These are phyloP conservation scores for Pseudomugil tenellus DNA, from an alignment of 2,797 vertebrate species.

Conservation along the genomic window DNA sequence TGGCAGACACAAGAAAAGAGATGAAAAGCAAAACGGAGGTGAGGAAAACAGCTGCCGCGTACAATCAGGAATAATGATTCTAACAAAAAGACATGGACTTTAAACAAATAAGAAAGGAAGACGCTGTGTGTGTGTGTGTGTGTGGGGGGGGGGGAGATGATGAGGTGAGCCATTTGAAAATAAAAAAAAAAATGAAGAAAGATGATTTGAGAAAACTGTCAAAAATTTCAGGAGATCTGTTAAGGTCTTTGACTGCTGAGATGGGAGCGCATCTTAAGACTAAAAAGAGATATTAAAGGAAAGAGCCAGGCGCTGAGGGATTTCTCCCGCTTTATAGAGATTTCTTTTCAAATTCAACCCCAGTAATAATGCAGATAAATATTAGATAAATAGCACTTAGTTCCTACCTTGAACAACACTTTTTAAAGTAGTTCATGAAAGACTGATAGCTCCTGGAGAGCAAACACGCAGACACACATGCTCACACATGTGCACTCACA, in stretches of 20 bases:
- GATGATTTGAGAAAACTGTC: slow-evolving; percentile 73
- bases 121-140: not conserved
- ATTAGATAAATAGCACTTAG: slow-evolving; percentile 85
- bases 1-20: slow-evolving; percentile 65
- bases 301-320: slow-evolving; percentile 73
- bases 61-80: slow-evolving; percentile 58
- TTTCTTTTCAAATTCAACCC: slow-evolving; percentile 78
- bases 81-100: slow-evolving; percentile 41
- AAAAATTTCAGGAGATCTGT: slow-evolving; percentile 74
- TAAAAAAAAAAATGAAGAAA: slow-evolving; percentile 30
- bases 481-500: slow-evolving; percentile 6
- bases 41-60: slow-evolving; percentile 55
- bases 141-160: slow-evolving; percentile 34
- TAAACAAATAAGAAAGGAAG: slow-evolving; percentile 52
- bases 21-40: slow-evolving; percentile 50
- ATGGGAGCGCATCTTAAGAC: slow-evolving; percentile 70
- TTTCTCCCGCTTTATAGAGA: slow-evolving; percentile 75
- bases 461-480: slow-evolving; percentile 36
- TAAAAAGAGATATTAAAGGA: slow-evolving; percentile 81
- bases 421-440: slow-evolving; percentile 80
- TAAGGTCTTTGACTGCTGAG: slow-evolving; percentile 65
- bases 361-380: slow-evolving; percentile 82
- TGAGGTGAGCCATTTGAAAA: slow-evolving; percentile 64
- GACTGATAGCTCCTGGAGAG: slow-evolving; percentile 74
- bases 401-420: slow-evolving; percentile 82